Percentiles rank a stretch among this genome's conserved stretches.
These are phyloP conservation scores for Steinernema hermaphroditum DNA, from an alignment of 2,888 invertebrate genomes.

Conservation along the genomic window DNA sequence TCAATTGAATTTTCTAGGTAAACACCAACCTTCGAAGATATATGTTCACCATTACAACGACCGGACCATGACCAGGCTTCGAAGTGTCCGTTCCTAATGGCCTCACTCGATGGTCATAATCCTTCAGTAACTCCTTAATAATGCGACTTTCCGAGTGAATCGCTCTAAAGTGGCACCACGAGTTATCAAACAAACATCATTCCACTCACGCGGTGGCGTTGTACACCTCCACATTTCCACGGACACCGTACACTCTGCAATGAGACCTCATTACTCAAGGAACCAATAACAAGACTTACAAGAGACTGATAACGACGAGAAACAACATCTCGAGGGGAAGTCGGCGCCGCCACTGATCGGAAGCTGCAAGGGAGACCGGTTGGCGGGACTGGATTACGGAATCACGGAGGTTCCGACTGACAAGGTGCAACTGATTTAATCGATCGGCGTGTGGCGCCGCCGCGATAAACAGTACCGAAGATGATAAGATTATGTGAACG, in stretches of 20 bases:
- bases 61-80: background rate
- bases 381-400: no score
- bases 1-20: background rate
- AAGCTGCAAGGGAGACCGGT: no score
- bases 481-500: no score
- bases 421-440: no score
- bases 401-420: no score
- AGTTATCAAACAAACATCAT: background rate
- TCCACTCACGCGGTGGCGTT: constrained; percentile 5
- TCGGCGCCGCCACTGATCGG: no score
- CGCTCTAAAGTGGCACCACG: background rate
- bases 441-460: no score
- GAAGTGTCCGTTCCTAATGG: background rate
- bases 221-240: background rate
- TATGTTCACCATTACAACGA: background rate
- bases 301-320: no score
- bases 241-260: background rate
- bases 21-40: background rate
- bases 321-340: no score
- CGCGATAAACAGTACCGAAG: no score
- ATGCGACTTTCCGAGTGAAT: background rate
- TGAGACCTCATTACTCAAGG: no score
- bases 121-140: background rate
- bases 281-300: no score
- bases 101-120: background rate